Percentiles rank a stretch among this genome's conserved stretches.
Evolutionary conservation across 2,113 vertebrate genomes (phyloP).

Genomic region (Corynorhinus townsendii): DNA sequence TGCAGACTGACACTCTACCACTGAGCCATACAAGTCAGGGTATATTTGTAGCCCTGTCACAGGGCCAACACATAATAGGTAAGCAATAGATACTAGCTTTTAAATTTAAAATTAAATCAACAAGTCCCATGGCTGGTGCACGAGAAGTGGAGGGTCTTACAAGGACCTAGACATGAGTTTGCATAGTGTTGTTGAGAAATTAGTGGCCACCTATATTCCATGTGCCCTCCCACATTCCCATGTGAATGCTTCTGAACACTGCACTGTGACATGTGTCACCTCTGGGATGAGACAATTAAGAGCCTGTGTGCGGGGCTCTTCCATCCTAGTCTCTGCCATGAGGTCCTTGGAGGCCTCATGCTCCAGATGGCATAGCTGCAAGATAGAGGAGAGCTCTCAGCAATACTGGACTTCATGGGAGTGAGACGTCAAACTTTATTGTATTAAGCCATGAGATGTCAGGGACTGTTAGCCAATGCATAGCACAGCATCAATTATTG

Average conservation of each 20-base stretch:
- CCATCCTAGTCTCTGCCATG: not conserved
- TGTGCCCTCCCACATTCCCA: not conserved
- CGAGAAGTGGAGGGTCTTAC: not conserved
- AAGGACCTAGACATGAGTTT: not conserved
- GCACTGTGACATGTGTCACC: not conserved
- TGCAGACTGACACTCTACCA: no score
- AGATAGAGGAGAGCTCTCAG: not conserved
- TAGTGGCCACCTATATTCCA: not conserved
- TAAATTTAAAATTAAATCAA: constrained; percentile 15
- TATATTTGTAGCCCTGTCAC: not conserved
- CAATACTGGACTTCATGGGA: rapidly evolving
- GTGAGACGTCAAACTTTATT: not conserved
- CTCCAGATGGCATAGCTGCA: not conserved
- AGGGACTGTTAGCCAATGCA: not conserved
- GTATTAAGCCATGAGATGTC: not conserved
- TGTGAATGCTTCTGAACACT: not conserved
- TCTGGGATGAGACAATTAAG: not conserved
- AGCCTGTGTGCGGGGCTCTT: not conserved
- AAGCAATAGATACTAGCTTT: not conserved
- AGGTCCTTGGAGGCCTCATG: not conserved
- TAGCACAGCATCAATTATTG: not conserved
- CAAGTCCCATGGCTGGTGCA: not conserved
- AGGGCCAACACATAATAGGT: not conserved
- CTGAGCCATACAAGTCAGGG: no score
- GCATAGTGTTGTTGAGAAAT: not conserved